Evolutionary conservation across 2,888 invertebrate species (phyloP).

Genomic region (Heliconius ethilla): DNA sequence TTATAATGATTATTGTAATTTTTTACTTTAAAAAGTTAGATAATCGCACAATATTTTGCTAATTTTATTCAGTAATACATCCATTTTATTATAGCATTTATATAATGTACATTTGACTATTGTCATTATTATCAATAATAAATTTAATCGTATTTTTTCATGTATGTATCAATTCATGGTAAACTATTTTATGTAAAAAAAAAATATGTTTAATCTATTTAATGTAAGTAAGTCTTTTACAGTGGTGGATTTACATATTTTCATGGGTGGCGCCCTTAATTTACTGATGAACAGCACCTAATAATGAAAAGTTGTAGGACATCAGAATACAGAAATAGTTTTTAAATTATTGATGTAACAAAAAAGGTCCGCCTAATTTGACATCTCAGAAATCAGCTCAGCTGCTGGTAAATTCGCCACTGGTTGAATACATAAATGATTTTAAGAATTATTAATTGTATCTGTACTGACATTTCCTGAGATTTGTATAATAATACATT

Average conservation of each 20-base stretch:
- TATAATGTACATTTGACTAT: slow-evolving; percentile 2
- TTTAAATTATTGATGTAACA: background rate
- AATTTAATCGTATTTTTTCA: background rate
- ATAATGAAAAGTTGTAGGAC: too few relatives aligned
- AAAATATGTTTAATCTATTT: background rate
- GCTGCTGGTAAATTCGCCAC: slow-evolving; percentile 1
- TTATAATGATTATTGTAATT: background rate
- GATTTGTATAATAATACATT: background rate
- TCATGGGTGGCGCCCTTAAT: background rate
- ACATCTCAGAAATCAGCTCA: background rate
- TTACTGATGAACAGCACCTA: too few relatives aligned
- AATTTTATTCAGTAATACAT: background rate
- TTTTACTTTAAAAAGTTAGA: background rate
- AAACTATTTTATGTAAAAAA: background rate
- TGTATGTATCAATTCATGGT: background rate
- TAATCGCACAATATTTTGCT: background rate
- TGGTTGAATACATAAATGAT: background rate
- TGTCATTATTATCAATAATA: slow-evolving; percentile 9
- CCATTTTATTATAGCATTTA: slow-evolving; percentile 9
- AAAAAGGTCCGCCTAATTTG: background rate
- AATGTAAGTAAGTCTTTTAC: background rate
- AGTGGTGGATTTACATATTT: slow-evolving; percentile 4
- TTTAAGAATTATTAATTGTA: background rate
- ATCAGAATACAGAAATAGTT: background rate
- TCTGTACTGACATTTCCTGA: background rate